These are phyloP conservation scores for Todiramphus chloris DNA, from an alignment of 2,113 vertebrate species.

Conservation along the genomic window DNA sequence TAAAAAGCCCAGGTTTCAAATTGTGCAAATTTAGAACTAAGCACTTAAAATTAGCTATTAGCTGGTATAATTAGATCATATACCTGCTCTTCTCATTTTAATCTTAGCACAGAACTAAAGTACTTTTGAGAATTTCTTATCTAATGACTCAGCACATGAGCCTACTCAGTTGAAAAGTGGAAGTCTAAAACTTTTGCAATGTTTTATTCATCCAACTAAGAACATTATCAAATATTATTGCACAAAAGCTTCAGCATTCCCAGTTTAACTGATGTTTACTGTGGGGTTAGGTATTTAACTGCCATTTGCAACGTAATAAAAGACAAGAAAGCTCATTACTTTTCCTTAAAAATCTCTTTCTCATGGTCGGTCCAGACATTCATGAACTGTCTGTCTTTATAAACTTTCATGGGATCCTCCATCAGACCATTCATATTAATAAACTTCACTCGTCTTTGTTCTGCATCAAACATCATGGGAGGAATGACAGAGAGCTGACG, in stretches of 20 bases:
- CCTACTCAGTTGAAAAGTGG: neutral
- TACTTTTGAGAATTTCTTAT: neutral
- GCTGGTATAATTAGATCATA: neutral
- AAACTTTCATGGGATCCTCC: conserved; percentile 98
- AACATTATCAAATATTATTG: neutral
- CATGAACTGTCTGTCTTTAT: conserved; percentile 99
- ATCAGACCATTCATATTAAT: conserved; percentile 99
- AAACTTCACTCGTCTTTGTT: conserved; percentile 96
- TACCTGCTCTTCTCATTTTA: neutral
- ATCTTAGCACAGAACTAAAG: neutral
- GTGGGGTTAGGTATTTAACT: neutral
- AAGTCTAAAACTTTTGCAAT: neutral
- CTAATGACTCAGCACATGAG: neutral
- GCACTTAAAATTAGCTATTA: neutral
- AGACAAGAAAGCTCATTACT: conserved; percentile 80
- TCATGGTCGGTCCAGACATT: conserved; percentile 99
- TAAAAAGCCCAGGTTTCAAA: neutral
- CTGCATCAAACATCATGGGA: conserved; percentile 98
- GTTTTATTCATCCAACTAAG: neutral
- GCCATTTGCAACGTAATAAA: neutral
- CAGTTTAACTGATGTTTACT: neutral
- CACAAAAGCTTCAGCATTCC: neutral
- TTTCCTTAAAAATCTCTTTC: conserved; percentile 98
- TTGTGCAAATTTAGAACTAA: neutral
- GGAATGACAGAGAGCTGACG: conserved; percentile 97